A percentile compares a stretch with the other conserved stretches of the same genome.
Evolutionary conservation across 2,113 vertebrate genomes (phyloP).

Genomic region (Syngnathus typhle): DNA sequence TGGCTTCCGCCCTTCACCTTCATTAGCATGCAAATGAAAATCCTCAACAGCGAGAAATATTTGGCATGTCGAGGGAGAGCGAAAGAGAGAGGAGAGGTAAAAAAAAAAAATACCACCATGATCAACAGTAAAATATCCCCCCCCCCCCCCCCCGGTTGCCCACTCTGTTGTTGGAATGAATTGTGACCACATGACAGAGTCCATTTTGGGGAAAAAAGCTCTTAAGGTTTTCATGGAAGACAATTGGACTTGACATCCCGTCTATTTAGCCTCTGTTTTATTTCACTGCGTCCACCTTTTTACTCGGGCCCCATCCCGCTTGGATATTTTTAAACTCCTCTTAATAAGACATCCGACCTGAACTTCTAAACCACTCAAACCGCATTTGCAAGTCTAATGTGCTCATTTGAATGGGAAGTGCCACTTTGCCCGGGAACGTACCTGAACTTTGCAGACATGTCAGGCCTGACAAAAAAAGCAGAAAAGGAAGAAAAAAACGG

Average conservation of each 20-base stretch:
- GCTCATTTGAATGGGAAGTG: constrained; percentile 76
- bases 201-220: constrained; percentile 32
- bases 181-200: constrained; percentile 40
- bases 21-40: constrained; percentile 94
- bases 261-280: constrained; percentile 20
- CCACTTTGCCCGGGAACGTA: constrained; percentile 73
- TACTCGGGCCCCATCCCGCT: constrained; percentile 4
- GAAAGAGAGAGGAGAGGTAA: constrained; percentile 38
- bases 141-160: constrained; percentile 24
- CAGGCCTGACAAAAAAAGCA: constrained; percentile 51
- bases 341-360: constrained; percentile 53
- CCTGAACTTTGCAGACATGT: constrained; percentile 76
- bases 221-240: constrained; percentile 17
- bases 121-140: constrained; percentile 60
- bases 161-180: constrained; percentile 48
- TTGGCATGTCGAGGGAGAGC: constrained; percentile 68
- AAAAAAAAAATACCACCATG: constrained; percentile 65
- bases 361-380: constrained; percentile 66
- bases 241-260: constrained; percentile 23
- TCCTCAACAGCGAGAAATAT: constrained; percentile 76
- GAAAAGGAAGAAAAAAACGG: constrained; percentile 54
- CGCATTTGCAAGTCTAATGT: constrained; percentile 79
- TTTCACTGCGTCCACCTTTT: constrained; percentile 8
- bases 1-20: constrained; percentile 91
- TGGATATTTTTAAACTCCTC: constrained; percentile 36